Conservation (phyloP, 2,113 vertebrate genomes). For the Arizona elegans region DNA sequence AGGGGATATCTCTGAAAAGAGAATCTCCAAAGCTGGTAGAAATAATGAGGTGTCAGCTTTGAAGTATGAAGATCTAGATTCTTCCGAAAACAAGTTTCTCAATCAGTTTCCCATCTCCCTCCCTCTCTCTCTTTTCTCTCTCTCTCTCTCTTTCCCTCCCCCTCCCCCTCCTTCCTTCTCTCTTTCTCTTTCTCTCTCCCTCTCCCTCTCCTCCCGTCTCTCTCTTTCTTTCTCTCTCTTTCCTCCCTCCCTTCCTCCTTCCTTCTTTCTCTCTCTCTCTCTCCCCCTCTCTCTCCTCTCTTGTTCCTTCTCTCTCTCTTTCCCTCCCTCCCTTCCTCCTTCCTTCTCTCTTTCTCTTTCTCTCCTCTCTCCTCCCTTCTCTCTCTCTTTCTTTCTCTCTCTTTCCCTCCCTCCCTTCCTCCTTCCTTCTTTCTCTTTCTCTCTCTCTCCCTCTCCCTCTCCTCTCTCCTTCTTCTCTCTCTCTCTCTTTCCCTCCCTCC, state of each 20-base stretch:
- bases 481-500: too few species aligned
- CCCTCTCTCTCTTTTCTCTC: accelerated
- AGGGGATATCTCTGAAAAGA: not conserved
- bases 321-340: too few species aligned
- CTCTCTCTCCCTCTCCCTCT: too few species aligned
- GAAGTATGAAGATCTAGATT: not conserved
- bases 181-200: not conserved
- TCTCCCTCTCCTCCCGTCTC: accelerated
- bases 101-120: not conserved
- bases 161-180: too few species aligned
- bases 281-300: accelerated
- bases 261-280: not conserved
- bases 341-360: too few species aligned
- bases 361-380: not conserved
- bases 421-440: accelerated
- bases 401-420: too few species aligned
- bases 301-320: not conserved
- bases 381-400: not conserved
- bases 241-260: accelerated
- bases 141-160: too few species aligned
- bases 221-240: not conserved
- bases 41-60: not conserved
- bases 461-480: not conserved
- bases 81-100: not conserved
- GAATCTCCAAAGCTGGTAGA: too few species aligned